Percentiles rank a stretch among this genome's conserved stretches.
Conservation (phyloP, 2,113 vertebrate species). For the Nycticryphes semicollaris region DNA sequence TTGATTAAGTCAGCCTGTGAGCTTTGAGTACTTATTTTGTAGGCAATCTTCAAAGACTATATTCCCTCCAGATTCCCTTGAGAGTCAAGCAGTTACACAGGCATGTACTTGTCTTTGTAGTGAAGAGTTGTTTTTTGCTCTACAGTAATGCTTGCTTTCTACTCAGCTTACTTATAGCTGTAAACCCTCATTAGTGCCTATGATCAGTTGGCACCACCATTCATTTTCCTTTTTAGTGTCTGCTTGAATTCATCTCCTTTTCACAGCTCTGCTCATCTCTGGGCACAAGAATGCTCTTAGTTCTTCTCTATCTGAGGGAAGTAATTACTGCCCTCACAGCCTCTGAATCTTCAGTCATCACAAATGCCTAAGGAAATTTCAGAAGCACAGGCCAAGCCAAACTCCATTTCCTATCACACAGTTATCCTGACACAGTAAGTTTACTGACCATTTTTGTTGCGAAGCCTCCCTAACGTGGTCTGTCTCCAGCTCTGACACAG, state of each 20-base stretch:
- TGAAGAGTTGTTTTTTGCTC: neutral
- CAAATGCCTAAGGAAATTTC: neutral
- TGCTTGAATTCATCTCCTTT: neutral
- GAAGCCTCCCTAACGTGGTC: rapidly evolving
- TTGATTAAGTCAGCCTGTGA: constrained; percentile 5
- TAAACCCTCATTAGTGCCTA: neutral
- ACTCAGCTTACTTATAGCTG: neutral
- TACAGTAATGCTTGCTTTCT: neutral
- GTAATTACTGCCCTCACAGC: neutral
- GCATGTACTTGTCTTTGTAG: neutral
- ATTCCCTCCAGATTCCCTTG: neutral
- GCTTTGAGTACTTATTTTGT: neutral
- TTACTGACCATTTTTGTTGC: neutral
- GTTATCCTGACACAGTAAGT: neutral
- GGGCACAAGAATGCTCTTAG: neutral
- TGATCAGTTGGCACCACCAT: neutral
- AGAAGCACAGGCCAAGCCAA: neutral
- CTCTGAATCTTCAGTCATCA: neutral
- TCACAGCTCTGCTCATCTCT: neutral
- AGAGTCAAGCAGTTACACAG: neutral
- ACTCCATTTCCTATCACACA: neutral
- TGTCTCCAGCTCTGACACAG: constrained; percentile 7
- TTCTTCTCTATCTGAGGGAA: neutral
- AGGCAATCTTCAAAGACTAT: neutral
- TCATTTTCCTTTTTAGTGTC: neutral